Percentiles rank a stretch among this genome's conserved stretches.
These are phyloP conservation scores for Serranus cabrilla DNA, from an alignment of 2,797 vertebrate genomes.

Conservation along the genomic window DNA sequence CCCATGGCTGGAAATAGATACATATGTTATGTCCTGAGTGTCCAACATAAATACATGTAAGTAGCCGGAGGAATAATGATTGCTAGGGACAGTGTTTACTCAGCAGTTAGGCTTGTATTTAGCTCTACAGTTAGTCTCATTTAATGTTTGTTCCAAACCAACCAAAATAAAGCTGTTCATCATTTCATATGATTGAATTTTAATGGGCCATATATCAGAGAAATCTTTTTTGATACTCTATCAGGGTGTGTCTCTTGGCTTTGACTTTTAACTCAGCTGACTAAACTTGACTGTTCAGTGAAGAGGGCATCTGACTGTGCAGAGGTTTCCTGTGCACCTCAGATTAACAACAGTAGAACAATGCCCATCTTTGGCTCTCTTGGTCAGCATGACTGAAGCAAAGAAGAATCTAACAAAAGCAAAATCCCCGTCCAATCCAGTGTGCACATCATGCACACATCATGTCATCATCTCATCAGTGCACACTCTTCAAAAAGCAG, in stretches of 20 bases:
- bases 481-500: slow-evolving; percentile 62
- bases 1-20: slow-evolving; percentile 72
- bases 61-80: slow-evolving; percentile 72
- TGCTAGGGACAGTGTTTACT: slow-evolving; percentile 67
- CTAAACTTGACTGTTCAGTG: slow-evolving; percentile 38
- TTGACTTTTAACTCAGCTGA: slow-evolving; percentile 6
- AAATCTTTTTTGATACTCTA: slow-evolving; percentile 16
- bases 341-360: slow-evolving; percentile 36
- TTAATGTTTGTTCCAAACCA: slow-evolving; percentile 50
- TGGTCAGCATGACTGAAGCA: slow-evolving; percentile 31
- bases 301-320: slow-evolving; percentile 23
- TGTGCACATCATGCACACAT: slow-evolving; percentile 51
- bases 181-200: slow-evolving; percentile 43
- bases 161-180: slow-evolving; percentile 42
- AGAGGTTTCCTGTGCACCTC: slow-evolving; percentile 19
- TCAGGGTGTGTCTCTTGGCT: slow-evolving; percentile 34
- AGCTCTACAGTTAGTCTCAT: slow-evolving; percentile 46
- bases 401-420: slow-evolving; percentile 56
- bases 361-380: slow-evolving; percentile 66
- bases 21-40: slow-evolving; percentile 53
- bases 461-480: slow-evolving; percentile 64
- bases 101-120: slow-evolving; percentile 65
- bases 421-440: slow-evolving; percentile 33
- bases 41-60: slow-evolving; percentile 80
- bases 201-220: slow-evolving; percentile 33